Evolutionary conservation across 2,113 vertebrate species (phyloP).

Genomic region (Chinchilla lanigera): DNA sequence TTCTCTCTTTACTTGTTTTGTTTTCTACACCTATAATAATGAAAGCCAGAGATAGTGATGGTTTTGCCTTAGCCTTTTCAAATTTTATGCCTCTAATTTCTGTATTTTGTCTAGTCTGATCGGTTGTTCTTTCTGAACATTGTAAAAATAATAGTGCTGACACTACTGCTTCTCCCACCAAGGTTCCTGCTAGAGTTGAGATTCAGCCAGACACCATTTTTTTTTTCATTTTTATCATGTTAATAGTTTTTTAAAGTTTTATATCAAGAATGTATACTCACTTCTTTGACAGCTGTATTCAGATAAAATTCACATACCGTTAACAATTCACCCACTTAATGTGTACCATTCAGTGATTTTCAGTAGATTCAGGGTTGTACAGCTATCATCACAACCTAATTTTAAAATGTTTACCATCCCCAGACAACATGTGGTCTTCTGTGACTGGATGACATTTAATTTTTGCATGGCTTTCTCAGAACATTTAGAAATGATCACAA

Average conservation of each 20-base stretch:
- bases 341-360: background rate
- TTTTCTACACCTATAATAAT: background rate
- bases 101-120: background rate
- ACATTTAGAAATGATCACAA: background rate
- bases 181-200: background rate
- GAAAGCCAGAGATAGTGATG: background rate
- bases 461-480: conserved; percentile 32
- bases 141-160: background rate
- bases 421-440: background rate
- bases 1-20: background rate
- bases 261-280: background rate
- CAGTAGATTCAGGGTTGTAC: background rate
- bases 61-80: background rate
- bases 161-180: background rate
- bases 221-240: background rate
- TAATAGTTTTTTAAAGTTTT: background rate
- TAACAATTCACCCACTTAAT: background rate
- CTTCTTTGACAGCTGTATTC: background rate
- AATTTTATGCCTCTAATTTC: background rate
- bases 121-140: background rate
- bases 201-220: background rate
- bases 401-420: background rate
- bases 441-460: background rate
- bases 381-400: background rate
- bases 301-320: background rate